Percentiles rank a stretch among this genome's conserved stretches.
These are phyloP conservation scores for Mormyrops boulengeri DNA, from an alignment of 2,797 vertebrate species.

Conservation along the genomic window DNA sequence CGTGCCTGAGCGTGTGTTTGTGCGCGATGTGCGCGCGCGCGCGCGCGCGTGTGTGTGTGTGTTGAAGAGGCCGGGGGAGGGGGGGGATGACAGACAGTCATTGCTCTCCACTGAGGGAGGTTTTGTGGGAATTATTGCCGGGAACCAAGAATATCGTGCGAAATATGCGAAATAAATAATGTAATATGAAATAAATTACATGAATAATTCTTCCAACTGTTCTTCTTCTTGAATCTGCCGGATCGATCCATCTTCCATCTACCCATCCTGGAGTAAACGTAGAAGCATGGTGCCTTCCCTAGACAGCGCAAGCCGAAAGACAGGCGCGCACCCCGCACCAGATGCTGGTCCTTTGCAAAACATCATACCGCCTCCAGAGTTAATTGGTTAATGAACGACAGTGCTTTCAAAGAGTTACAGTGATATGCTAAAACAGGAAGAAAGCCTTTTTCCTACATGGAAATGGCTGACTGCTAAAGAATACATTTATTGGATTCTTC, in stretches of 20 bases:
- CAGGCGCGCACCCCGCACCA: neutral
- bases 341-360: neutral
- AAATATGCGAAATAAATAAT: neutral
- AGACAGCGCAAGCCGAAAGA: neutral
- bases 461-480: neutral
- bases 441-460: neutral
- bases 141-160: neutral
- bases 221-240: neutral
- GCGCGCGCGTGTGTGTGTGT: neutral
- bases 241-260: neutral
- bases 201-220: neutral
- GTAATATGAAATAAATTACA: neutral
- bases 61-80: neutral
- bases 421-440: neutral
- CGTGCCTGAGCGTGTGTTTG: slow-evolving; percentile 12
- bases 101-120: neutral
- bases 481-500: neutral
- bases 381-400: neutral
- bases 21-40: neutral
- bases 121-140: neutral
- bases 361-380: neutral
- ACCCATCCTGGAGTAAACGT: neutral
- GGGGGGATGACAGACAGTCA: neutral
- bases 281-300: neutral
- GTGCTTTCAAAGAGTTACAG: neutral